These are phyloP conservation scores for Lepus townsendii DNA, from an alignment of 2,797 vertebrate genomes.

Conservation along the genomic window DNA sequence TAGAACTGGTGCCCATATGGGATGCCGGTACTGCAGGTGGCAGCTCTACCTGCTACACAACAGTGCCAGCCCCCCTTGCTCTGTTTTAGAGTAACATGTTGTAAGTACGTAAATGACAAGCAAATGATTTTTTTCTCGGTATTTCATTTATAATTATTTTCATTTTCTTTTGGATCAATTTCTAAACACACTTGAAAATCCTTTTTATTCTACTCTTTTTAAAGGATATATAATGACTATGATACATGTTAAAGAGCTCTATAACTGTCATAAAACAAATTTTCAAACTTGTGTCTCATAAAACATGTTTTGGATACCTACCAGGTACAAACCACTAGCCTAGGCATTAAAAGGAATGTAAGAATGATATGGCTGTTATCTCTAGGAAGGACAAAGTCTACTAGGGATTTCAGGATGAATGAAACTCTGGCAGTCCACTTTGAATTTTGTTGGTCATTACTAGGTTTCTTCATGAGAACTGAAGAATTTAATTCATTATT, in stretches of 20 bases:
- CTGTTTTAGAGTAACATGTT: neutral
- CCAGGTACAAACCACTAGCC: neutral
- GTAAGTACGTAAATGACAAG: slow-evolving; percentile 9
- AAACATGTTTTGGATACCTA: neutral
- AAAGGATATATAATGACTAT: neutral
- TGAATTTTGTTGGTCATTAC: neutral
- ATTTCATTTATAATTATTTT: slow-evolving; percentile 61
- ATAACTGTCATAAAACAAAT: slow-evolving; percentile 17
- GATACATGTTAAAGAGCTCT: slow-evolving; percentile 31
- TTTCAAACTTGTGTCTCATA: slow-evolving; percentile 51
- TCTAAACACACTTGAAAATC: neutral
- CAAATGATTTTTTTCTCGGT: slow-evolving; percentile 21
- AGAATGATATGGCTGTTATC: neutral
- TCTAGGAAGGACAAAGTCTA: slow-evolving; percentile 27
- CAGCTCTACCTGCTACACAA: too few species aligned
- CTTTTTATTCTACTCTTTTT: slow-evolving; percentile 29
- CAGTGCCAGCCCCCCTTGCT: neutral
- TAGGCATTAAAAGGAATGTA: neutral
- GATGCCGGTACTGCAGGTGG: too few species aligned
- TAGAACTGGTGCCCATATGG: too few species aligned
- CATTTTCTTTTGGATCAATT: slow-evolving; percentile 19
- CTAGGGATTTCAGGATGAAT: neutral
- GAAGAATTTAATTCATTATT: slow-evolving; percentile 39
- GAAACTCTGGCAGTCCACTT: neutral
- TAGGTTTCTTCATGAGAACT: neutral